Evolutionary conservation across 2,888 invertebrate species (phyloP).

Genomic region (Galerucella nymphaeae): DNA sequence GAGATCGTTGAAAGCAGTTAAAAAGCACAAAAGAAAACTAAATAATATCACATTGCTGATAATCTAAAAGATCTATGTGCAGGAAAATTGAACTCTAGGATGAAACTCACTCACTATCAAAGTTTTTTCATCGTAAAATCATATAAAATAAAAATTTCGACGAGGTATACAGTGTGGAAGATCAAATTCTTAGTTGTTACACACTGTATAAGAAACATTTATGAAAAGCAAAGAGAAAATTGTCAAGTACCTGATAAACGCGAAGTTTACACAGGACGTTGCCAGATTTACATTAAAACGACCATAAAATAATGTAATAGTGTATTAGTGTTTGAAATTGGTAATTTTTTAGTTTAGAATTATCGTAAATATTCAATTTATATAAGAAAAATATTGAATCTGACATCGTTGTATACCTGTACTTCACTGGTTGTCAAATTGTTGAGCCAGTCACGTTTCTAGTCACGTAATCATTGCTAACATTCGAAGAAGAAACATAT

Average conservation of each 20-base stretch:
- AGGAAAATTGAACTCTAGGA: too few relatives aligned
- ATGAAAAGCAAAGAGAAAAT: constrained; percentile 23
- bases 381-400: not conserved
- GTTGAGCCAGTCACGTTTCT: not conserved
- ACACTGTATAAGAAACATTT: constrained; percentile 25
- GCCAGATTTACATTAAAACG: not conserved
- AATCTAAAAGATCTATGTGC: too few relatives aligned
- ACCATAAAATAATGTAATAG: not conserved
- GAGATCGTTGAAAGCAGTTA: too few relatives aligned
- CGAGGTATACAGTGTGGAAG: too few relatives aligned
- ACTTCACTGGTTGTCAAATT: not conserved
- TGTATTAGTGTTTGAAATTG: too few relatives aligned
- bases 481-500: not conserved
- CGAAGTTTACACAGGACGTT: constrained; percentile 14
- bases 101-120: too few relatives aligned
- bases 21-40: too few relatives aligned
- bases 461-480: not conserved
- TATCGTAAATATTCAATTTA: too few relatives aligned
- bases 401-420: not conserved
- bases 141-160: constrained; percentile 3
- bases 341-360: too few relatives aligned
- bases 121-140: not conserved
- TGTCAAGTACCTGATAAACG: constrained; percentile 33
- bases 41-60: too few relatives aligned
- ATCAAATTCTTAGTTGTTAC: too few relatives aligned